Percentiles rank a stretch among this genome's conserved stretches.
Evolutionary conservation across 2,888 invertebrate species (phyloP).

Genomic region (Yponomeuta sedellus): DNA sequence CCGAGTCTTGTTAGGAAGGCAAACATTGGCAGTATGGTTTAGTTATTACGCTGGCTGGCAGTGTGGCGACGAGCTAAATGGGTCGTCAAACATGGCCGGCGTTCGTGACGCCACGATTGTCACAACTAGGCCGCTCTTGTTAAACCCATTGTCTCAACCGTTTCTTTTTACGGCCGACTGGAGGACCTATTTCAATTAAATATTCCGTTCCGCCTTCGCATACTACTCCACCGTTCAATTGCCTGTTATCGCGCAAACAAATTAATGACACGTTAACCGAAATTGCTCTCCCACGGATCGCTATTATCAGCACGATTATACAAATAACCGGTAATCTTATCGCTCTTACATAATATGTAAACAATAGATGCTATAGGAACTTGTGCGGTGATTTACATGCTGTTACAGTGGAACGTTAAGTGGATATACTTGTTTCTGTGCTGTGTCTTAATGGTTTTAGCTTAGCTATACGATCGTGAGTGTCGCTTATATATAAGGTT

Average conservation of each 20-base stretch:
- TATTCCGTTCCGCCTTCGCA: not conserved
- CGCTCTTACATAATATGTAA: constrained; percentile 6
- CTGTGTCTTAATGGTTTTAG: not conserved
- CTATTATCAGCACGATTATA: constrained; percentile 1
- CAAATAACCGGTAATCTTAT: constrained; percentile 7
- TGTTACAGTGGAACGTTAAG: constrained; percentile 1
- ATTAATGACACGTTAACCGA: not conserved
- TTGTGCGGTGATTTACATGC: constrained; percentile 5
- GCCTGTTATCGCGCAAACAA: constrained; percentile 1
- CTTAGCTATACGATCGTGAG: constrained; percentile 6
- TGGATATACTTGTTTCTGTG: constrained; percentile 11
- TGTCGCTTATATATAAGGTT: not conserved
- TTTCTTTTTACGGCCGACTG: constrained; percentile 35
- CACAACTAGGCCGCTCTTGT: constrained; percentile 68
- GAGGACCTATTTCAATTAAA: not conserved
- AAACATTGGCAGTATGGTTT: constrained; percentile 13
- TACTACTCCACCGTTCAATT: not conserved
- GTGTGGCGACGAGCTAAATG: constrained; percentile 52
- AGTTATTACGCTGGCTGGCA: constrained; percentile 4
- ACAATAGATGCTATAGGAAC: constrained; percentile 4
- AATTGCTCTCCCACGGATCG: constrained; percentile 1
- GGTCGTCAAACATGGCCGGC: constrained; percentile 45
- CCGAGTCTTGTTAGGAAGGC: constrained; percentile 18
- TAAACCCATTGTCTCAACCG: constrained; percentile 58
- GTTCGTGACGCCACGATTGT: constrained; percentile 53